Evolutionary conservation across 2,113 vertebrate species (phyloP), one percentile per base, ranked within the genome.

Genomic region (Prolemur simus): DNA sequence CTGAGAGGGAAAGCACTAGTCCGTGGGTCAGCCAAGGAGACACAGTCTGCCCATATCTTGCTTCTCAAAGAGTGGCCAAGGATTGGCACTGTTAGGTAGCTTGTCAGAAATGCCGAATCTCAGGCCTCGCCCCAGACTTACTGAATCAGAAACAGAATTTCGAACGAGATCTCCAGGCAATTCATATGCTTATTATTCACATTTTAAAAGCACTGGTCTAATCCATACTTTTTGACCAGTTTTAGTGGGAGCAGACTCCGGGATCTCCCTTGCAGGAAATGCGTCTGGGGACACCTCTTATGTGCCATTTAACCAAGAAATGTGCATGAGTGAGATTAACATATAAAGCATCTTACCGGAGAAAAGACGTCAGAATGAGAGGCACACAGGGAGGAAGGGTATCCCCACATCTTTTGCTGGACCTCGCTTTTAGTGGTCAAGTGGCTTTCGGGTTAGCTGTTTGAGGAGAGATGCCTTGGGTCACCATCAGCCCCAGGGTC

Each of bases 341-440:
- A 39, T 4, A n/a, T 0, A 74, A 47, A 83, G 23, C 87, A 66
- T 58, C 34, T 64, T 56, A 10, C 27, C 47, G 5, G 13, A 88
- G 95, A 81, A 83, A 77, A 71, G n/a, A 47, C 66, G 8, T 21
- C 42, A 74, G 37, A 23, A 83, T 2, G 6, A 52, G 52, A 73
- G 25, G 23, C 1, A 2, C 21, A 12, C 1, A 10, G 74, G 20
- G 47, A 45, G 11, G 6, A 32, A 42, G 34, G 0, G 3, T 71
- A 21, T 12, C 18, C 1, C 0, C 17, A 0, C 2, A 4, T 3
- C 23, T 13, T 74, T 60, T 39, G 20, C 42, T 20, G 56, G 80
- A 47, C 39, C 39, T 66, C 69, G n/a, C 12, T 71, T 9, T 56
- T 45, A 49, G 39, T 15, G 11, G 17, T 37, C 68, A 63, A 39